Conservation (phyloP, 2,797 vertebrate genomes). For the Megalops cyprinoides region DNA sequence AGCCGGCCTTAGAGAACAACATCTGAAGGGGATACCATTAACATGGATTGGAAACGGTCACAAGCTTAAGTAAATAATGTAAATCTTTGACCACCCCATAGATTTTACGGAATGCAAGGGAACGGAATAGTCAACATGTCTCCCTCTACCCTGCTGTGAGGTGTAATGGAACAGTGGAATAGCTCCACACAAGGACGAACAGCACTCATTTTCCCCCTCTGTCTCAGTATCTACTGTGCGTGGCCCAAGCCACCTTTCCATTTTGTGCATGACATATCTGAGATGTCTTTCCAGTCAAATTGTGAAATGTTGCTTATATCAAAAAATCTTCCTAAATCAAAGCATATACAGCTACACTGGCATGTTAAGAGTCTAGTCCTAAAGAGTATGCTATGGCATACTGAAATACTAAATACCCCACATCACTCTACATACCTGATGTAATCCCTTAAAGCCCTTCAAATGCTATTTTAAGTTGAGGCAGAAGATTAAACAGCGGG, state of each 20-base stretch:
- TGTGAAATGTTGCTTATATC: no score
- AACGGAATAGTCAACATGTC: background rate
- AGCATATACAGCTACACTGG: no score
- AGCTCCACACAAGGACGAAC: background rate
- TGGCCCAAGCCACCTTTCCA: background rate
- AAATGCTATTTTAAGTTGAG: conserved; percentile 55
- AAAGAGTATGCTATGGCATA: no score
- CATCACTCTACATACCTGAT: background rate
- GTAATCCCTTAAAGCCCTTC: conserved; percentile 18
- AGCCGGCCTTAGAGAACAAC: no score
- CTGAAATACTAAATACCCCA: no score
- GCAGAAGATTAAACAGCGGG: conserved; percentile 45
- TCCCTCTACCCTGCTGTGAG: background rate
- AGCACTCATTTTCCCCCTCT: background rate
- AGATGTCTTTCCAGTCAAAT: no score
- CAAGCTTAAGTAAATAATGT: background rate
- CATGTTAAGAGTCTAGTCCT: no score
- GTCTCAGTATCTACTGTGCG: background rate
- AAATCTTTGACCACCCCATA: background rate
- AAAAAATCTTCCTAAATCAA: no score
- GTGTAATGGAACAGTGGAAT: background rate
- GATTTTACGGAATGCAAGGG: background rate
- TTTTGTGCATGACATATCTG: background rate
- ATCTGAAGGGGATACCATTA: no score
- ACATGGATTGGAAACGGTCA: no score